Conservation (phyloP, 1,140 invertebrate species). For the Anoplophora glabripennis region DNA sequence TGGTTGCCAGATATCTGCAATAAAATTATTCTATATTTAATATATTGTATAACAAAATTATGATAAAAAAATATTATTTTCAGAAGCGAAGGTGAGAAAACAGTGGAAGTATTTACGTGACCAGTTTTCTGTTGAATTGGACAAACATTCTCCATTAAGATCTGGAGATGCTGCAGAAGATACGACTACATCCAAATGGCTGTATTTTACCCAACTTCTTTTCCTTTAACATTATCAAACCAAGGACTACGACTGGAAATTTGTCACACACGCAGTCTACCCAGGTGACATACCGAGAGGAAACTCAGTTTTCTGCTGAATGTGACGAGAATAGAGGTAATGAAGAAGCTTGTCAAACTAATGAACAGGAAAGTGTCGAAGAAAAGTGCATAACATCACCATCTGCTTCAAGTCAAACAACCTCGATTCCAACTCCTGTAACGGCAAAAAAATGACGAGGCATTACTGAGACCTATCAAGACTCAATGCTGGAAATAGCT, state of each 20-base stretch:
- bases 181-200: neutral
- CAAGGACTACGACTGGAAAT: too few species aligned
- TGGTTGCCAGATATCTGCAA: too few species aligned
- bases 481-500: too few species aligned
- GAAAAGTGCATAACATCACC: neutral
- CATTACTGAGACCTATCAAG: too few species aligned
- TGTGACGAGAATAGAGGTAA: neutral
- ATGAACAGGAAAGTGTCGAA: slow-evolving; percentile 1
- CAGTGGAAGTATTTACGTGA: slow-evolving; percentile 2
- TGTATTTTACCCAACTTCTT: slow-evolving; percentile 1
- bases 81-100: neutral
- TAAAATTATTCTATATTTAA: too few species aligned
- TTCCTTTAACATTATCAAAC: too few species aligned
- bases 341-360: slow-evolving; percentile 1
- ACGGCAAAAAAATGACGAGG: too few species aligned
- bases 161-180: neutral
- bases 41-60: too few species aligned
- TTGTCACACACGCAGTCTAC: neutral
- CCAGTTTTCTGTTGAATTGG: slow-evolving; percentile 7
- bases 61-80: too few species aligned
- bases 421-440: too few species aligned
- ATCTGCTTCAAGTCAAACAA: neutral
- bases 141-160: slow-evolving; percentile 3
- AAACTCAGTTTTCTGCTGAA: slow-evolving; percentile 7
- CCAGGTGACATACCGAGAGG: neutral